A percentile compares a stretch with the other conserved stretches of the same genome.
Evolutionary conservation across 2,797 vertebrate genomes (phyloP).

Genomic region (Rhabdophis nuchalis): DNA sequence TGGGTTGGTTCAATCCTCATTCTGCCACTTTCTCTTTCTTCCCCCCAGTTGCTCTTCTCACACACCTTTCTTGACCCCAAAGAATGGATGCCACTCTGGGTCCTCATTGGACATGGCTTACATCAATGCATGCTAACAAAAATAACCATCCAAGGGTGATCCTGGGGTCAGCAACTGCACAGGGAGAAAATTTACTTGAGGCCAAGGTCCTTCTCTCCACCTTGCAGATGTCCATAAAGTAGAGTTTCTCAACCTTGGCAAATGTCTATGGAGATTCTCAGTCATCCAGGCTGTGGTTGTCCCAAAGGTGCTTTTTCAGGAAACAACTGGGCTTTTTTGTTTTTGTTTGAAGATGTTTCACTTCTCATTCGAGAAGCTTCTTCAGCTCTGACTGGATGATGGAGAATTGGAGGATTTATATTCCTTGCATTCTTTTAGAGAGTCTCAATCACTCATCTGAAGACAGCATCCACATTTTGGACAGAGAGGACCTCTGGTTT

Average conservation of each 20-base stretch:
- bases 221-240: background rate
- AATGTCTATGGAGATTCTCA: background rate
- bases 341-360: too few species aligned
- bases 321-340: too few species aligned
- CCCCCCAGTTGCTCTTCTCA: background rate
- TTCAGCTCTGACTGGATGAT: too few species aligned
- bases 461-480: too few species aligned
- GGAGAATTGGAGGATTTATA: too few species aligned
- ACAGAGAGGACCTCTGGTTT: too few species aligned
- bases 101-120: background rate
- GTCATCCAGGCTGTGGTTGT: too few species aligned
- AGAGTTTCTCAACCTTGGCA: background rate
- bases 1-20: background rate
- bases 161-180: background rate
- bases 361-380: too few species aligned
- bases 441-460: too few species aligned
- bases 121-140: background rate
- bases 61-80: background rate
- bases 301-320: too few species aligned
- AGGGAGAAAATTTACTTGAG: background rate
- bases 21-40: background rate
- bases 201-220: background rate
- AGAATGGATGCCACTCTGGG: background rate
- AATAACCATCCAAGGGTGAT: background rate
- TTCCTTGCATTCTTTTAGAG: too few species aligned